These are phyloP conservation scores for Muntiacus muntjak DNA, from an alignment of 2,113 vertebrate species.

Conservation along the genomic window DNA sequence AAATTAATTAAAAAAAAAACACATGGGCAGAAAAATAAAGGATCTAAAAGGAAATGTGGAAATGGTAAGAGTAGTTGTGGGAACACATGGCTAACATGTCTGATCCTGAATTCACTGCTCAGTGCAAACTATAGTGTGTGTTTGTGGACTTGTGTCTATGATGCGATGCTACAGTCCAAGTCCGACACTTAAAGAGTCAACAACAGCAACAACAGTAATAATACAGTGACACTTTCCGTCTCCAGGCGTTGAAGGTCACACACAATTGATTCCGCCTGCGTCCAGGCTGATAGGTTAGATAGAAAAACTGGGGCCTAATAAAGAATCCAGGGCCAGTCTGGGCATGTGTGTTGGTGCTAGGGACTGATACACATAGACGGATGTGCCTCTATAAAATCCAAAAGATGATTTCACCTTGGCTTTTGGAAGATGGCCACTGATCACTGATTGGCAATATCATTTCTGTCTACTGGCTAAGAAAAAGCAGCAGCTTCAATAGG, in stretches of 20 bases:
- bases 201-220: neutral
- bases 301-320: neutral
- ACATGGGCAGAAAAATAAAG: neutral
- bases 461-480: neutral
- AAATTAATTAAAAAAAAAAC: neutral
- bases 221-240: neutral
- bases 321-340: neutral
- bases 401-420: neutral
- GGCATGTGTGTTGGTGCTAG: neutral
- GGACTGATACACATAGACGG: neutral
- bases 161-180: no score
- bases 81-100: neutral
- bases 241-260: neutral
- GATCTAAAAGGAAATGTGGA: neutral
- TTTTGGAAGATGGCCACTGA: neutral
- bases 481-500: neutral
- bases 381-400: neutral
- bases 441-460: neutral
- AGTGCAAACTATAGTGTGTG: neutral
- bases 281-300: neutral
- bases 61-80: neutral
- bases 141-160: neutral
- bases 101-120: neutral
- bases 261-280: neutral
- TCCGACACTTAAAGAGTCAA: neutral